phyloP scores from a whole-genome alignment of 2,797 vertebrate genomes.

The Acipenser ruthenus region DNA sequence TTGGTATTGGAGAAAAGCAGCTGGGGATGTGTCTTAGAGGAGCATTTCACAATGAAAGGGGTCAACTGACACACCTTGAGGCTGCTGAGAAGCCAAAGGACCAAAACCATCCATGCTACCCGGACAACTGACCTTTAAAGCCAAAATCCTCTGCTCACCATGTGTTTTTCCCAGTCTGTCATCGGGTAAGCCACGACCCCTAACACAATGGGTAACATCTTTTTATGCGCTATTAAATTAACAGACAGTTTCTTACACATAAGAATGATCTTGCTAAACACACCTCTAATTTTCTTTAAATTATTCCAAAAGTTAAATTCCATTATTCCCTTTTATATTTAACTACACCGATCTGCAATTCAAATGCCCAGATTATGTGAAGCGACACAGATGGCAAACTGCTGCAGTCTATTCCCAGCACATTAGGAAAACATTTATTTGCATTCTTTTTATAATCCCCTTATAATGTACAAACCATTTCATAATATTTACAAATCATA shows the following conservation, averaged over 20 bases:
- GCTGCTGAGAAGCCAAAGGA: too few species aligned
- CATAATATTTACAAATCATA: constrained; percentile 43
- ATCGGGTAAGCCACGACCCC: too few species aligned
- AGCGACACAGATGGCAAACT: constrained; percentile 54
- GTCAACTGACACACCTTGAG: too few species aligned
- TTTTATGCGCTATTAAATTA: too few species aligned
- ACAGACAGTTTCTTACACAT: constrained; percentile 7
- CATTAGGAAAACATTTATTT: constrained; percentile 37
- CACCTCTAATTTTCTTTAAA: constrained; percentile 34
- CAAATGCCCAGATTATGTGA: constrained; percentile 48
- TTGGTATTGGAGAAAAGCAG: too few species aligned
- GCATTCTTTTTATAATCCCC: constrained; percentile 35
- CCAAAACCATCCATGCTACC: too few species aligned
- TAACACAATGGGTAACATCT: too few species aligned
- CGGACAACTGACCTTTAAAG: too few species aligned
- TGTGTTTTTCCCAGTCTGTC: too few species aligned
- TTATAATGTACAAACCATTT: constrained; percentile 37
- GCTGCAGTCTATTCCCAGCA: constrained; percentile 40
- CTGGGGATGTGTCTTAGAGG: too few species aligned
- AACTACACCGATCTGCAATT: constrained; percentile 51
- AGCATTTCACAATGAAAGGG: too few species aligned
- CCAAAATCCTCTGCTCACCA: too few species aligned
- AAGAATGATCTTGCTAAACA: constrained; percentile 19
- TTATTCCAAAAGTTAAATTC: constrained; percentile 35
- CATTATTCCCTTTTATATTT: constrained; percentile 17